Conservation (phyloP, 2,888 invertebrate species). For the Agrochola circellaris region DNA sequence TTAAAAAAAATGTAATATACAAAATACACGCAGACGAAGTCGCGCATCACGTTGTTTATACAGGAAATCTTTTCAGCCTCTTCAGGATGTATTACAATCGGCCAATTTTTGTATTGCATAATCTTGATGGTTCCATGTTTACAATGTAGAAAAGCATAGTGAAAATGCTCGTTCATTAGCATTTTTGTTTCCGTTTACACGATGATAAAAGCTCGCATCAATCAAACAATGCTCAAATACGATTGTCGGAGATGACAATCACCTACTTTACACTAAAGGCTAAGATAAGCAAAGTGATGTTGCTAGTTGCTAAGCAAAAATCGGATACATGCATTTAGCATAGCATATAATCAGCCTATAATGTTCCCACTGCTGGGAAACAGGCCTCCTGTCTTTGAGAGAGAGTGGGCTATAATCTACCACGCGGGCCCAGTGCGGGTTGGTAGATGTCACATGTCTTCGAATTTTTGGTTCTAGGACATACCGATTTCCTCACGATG, state of each 20-base stretch:
- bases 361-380: too few species aligned
- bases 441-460: too few species aligned
- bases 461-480: too few species aligned
- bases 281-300: background rate
- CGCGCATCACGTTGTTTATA: background rate
- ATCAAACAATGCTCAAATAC: slow-evolving; percentile 16
- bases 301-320: background rate
- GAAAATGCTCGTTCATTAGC: background rate
- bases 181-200: background rate
- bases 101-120: background rate
- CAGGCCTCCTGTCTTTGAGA: too few species aligned
- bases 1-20: background rate
- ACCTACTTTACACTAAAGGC: background rate
- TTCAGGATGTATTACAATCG: background rate
- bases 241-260: background rate
- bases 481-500: too few species aligned
- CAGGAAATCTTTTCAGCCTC: background rate
- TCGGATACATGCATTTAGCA: background rate
- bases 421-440: too few species aligned
- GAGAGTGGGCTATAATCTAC: too few species aligned
- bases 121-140: background rate
- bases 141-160: background rate
- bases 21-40: background rate
- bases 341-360: too few species aligned
- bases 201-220: background rate